Evolutionary conservation across 1,140 invertebrate genomes (phyloP).

Genomic region (Drosophila ficusphila): DNA sequence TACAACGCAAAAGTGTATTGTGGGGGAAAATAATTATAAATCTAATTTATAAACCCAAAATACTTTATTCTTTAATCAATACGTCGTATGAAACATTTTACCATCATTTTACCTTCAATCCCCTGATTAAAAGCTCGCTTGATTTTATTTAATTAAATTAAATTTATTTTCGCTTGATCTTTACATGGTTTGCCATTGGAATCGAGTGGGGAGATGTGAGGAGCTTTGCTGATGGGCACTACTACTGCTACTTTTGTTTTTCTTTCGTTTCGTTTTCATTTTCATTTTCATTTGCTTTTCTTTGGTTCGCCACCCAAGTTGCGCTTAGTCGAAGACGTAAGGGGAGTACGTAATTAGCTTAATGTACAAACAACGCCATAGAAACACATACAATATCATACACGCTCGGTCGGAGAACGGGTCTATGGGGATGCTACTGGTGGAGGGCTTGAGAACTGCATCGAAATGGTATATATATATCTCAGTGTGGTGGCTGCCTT

Average conservation of each 20-base stretch:
- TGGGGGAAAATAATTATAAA: no score
- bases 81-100: no score
- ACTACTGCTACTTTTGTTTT: slow-evolving; percentile 63
- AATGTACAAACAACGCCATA: slow-evolving; percentile 59
- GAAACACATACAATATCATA: slow-evolving; percentile 54
- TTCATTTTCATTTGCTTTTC: neutral
- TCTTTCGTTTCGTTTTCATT: slow-evolving; percentile 13
- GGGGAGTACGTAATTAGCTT: slow-evolving; percentile 62
- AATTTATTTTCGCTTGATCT: slow-evolving; percentile 73
- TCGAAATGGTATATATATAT: slow-evolving; percentile 39
- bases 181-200: slow-evolving; percentile 65
- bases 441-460: slow-evolving; percentile 18
- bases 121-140: neutral
- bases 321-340: slow-evolving; percentile 57
- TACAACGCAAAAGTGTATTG: no score
- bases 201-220: slow-evolving; percentile 28
- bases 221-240: slow-evolving; percentile 69
- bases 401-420: slow-evolving; percentile 25
- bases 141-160: slow-evolving; percentile 57
- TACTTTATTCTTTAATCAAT: no score
- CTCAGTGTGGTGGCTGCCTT: slow-evolving; percentile 54
- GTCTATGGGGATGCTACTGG: slow-evolving; percentile 17
- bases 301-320: neutral
- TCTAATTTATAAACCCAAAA: no score
- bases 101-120: neutral